Percentiles rank a stretch among this genome's conserved stretches.
Conservation (phyloP, 2,888 invertebrate species). For the Zele albiditarsus region DNA sequence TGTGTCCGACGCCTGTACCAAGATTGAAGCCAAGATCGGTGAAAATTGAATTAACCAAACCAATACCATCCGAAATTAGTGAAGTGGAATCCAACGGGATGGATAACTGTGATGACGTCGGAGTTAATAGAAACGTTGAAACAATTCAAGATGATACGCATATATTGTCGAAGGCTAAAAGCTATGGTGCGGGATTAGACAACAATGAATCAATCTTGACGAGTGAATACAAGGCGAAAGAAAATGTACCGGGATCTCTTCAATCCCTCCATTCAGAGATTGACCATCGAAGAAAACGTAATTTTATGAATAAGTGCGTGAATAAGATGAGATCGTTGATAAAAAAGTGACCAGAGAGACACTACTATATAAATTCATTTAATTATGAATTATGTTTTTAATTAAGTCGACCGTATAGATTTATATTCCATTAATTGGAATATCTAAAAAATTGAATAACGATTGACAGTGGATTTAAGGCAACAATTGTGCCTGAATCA, state of each 20-base stretch:
- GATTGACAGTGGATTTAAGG: not conserved
- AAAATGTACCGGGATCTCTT: conserved; percentile 73
- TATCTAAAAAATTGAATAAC: not conserved
- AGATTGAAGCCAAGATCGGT: conserved; percentile 45
- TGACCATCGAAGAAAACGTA: conserved; percentile 81
- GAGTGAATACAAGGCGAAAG: conserved; percentile 57
- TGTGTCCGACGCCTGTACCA: conserved; percentile 51
- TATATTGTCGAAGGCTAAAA: conserved; percentile 62
- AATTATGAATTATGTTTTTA: not conserved
- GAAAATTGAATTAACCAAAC: conserved; percentile 37
- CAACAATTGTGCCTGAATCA: conserved; percentile 9
- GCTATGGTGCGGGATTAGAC: conserved; percentile 69
- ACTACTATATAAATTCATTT: not conserved
- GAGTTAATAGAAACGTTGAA: not conserved
- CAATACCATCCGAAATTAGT: not conserved
- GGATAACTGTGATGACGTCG: conserved; percentile 48
- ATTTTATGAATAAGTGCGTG: conserved; percentile 82
- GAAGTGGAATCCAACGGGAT: conserved; percentile 1
- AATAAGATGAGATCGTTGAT: conserved; percentile 69
- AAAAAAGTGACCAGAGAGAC: conserved; percentile 49
- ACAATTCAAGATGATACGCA: conserved; percentile 45
- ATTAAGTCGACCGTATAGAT: not conserved
- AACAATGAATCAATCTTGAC: conserved; percentile 59
- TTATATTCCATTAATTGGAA: not conserved
- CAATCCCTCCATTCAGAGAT: conserved; percentile 76